phyloP scores from a whole-genome alignment of 2,113 vertebrate species.

The Pachyramphus minor region DNA sequence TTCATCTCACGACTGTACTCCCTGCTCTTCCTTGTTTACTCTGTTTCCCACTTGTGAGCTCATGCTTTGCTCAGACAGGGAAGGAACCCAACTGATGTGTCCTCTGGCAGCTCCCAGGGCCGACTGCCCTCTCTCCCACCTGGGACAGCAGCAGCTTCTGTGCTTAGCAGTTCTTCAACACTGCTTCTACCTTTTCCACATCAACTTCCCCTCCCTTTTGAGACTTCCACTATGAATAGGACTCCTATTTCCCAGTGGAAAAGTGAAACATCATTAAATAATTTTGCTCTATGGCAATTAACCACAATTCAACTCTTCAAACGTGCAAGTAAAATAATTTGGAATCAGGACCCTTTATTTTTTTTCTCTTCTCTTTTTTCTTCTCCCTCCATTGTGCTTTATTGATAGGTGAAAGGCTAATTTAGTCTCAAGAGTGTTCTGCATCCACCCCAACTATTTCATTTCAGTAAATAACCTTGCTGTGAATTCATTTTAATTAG shows the following conservation, averaged over 20 bases:
- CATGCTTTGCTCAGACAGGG: neutral
- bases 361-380: neutral
- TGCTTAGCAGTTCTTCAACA: neutral
- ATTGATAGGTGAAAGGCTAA: slow-evolving; percentile 10
- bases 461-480: slow-evolving; percentile 25
- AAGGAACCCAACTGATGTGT: neutral
- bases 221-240: neutral
- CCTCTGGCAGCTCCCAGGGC: neutral
- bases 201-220: neutral
- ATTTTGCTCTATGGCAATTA: neutral
- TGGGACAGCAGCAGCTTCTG: neutral
- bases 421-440: neutral
- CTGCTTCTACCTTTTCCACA: neutral
- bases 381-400: neutral
- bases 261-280: neutral
- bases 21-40: fast-evolving
- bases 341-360: neutral
- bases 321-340: neutral
- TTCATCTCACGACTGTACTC: neutral
- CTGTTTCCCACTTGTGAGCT: neutral
- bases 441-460: neutral
- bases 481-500: slow-evolving; percentile 62
- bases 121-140: neutral
- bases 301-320: neutral
- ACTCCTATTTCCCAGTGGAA: neutral